Evolutionary conservation across 2,888 invertebrate genomes (phyloP), one percentile per base, ranked within the genome.

Genomic region (Plutella xylostella): DNA sequence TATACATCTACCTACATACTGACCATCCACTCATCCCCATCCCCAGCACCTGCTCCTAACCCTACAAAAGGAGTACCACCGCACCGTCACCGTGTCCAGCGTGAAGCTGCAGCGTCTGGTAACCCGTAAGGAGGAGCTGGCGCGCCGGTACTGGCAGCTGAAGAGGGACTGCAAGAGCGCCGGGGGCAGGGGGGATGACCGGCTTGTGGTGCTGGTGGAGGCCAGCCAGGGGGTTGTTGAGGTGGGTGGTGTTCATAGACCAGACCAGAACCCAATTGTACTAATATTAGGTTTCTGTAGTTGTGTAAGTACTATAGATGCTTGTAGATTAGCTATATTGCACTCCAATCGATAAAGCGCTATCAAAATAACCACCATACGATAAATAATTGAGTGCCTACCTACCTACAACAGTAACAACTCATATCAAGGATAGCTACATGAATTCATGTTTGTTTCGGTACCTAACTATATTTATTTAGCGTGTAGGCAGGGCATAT

Each of bases 191-290:
- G 88, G 88, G 46, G 75, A 82, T 20, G 68, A 82, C 17, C 84
- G 86, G 50, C 67, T 93, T 22, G 87, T 85, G 18, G 52, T 79
- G 18, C 73, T 92, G 62, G 89, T 89, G 9, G 86, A 89, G 38
- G 69, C 78, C 30, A 90, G 91, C 54, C 87, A 88, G 53, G 77
- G 85, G 45, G 73, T 85, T 40, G 83, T 86, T 33, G 75, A 85
- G 68, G 88, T 87, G 18, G 20, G 20, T n/a, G n/a, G n/a, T n/a
- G n/a, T n/a, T n/a, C n/a, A n/a, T n/a, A n/a, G n/a, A 28, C 25
- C 25, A 12, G n/a, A 31, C 31, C 4, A n/a, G 31, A 11, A 31
- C 9, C 6, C 5, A 25, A 25, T 25, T 9, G 5, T 22, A 5
- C 6, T 22, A 22, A 22, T 22, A 22, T 22, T 22, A 22, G 9